Evolutionary conservation across 2,888 invertebrate species (phyloP), one percentile per base, ranked within the genome.

Genomic region (Leucophenga montana): DNA sequence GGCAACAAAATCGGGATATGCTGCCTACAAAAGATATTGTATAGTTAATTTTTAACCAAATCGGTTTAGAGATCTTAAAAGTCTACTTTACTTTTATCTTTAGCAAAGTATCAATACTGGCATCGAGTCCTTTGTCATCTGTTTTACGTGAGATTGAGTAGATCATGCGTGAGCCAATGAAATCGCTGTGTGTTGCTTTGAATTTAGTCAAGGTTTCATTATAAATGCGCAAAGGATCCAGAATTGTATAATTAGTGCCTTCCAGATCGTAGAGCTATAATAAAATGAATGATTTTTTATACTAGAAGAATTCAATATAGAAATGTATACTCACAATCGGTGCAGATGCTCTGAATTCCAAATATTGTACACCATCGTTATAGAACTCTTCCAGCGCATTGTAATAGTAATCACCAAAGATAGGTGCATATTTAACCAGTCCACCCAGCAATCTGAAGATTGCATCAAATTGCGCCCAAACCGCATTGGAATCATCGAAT

Each of bases 321-420:
- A 0, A 5, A 22, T 9, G 20, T 39, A 11, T n/a, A 79, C 82
- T 74, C 73, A 89, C 89, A 71, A 71, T 80, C 0, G 93, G 92
- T 27, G 94, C 84, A 0, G 91, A 86, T 14, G 92, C 90, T 65
- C 95, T 89, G 1, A 94, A 88, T 87, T 95, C 95, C 20, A 94
- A 81, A 74, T 94, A 94, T 86, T 93, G 91, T 0, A 94, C 90
- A 69, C 93, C 93, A 79, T 94, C 94, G 5, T 91, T 90, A 78
- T 90, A 90, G 67, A 93, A 91, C 72, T 92, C 91, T 72, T 89
- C 86, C 0, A 95, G 86, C 0, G 91, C 92, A 71, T 92, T 91
- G 75, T 92, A 92, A 77, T 92, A 92, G 79, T 94, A 92, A 67
- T 92, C 91, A 65, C 91, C 91, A 90, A 92, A 93, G 5, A 92